Evolutionary conservation across 2,113 vertebrate species (phyloP), one percentile per base, ranked within the genome.

Genomic region (Dendrocopos noguchii): DNA sequence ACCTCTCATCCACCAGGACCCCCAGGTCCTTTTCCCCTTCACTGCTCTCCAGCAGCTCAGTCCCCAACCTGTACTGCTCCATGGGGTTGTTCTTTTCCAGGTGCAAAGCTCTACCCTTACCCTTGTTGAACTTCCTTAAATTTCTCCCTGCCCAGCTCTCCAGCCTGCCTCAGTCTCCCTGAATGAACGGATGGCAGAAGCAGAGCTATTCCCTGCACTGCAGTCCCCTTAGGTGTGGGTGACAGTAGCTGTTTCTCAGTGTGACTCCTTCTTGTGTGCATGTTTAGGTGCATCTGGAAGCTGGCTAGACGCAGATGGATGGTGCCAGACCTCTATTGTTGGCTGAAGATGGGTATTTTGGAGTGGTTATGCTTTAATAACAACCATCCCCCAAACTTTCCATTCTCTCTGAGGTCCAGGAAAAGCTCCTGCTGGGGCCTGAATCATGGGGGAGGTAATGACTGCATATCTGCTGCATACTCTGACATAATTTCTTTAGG

Each of bases 231-330:
- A 79, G 82, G 59, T 53, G 11, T 61, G 24, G 84, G 53, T 93
- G 80, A 66, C 68, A 67, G 91, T 84, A 80, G 81, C 67, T 92
- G 33, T 80, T 64, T 92, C 79, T 80, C 90, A 80, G 66, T 10
- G 0, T 18, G 55, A 16, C 34, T 80, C 36, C 57, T 82, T 80
- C 77, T 66, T 0, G 0, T 28, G 90, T 82, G 75, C 60, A 53
- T 60, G 56, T 67, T 92, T 39, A 61, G 64, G 82, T 81, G 65
- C 81, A 91, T 75, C 52, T 93, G 71, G 29, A 84, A 79, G 50
- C 55, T 93, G 87, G 64, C 77, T 93, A 76, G 78, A 53, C 75
- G 71, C 22, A 20, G 20, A 70, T 0, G 7, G 39, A 47, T 46
- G 61, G 36, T 91, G 89, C 64, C 84, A 92, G 82, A 56, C 47